These are phyloP conservation scores for Laterallus jamaicensis DNA, from an alignment of 2,113 vertebrate species.

Conservation along the genomic window DNA sequence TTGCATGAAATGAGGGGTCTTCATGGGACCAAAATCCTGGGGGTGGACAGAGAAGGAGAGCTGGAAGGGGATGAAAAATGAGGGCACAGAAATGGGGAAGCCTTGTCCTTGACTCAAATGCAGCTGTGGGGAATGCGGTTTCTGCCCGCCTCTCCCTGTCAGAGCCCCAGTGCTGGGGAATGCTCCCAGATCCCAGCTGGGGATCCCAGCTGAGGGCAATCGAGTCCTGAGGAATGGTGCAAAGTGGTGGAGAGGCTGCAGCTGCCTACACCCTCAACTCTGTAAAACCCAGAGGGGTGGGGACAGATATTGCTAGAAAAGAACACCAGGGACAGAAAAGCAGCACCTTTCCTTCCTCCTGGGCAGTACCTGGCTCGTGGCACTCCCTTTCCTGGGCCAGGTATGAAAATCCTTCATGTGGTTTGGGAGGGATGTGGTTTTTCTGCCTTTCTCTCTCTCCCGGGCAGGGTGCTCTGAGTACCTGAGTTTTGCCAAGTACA, in stretches of 20 bases:
- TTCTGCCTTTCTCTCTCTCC: not conserved
- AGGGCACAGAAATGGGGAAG: rapidly evolving
- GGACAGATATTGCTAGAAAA: rapidly evolving
- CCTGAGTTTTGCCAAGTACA: not conserved
- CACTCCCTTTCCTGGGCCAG: rapidly evolving
- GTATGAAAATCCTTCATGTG: not conserved
- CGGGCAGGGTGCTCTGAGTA: not conserved
- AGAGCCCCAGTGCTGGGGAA: not conserved
- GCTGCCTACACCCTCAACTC: not conserved
- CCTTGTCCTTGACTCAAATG: not conserved
- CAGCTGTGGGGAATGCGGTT: not conserved
- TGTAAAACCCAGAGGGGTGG: not conserved
- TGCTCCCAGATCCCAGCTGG: not conserved
- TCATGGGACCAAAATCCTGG: not conserved
- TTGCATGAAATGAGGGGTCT: not conserved
- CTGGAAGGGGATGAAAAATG: not conserved
- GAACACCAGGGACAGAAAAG: rapidly evolving
- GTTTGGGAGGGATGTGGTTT: not conserved
- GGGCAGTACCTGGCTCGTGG: rapidly evolving
- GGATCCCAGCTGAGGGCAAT: not conserved
- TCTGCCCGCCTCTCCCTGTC: not conserved
- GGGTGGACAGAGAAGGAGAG: not conserved
- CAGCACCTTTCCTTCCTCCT: rapidly evolving
- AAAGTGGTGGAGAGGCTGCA: not conserved
- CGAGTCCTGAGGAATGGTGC: rapidly evolving